These are phyloP conservation scores for Lamprologus lemairii DNA, from an alignment of 2,113 vertebrate genomes.

Conservation along the genomic window DNA sequence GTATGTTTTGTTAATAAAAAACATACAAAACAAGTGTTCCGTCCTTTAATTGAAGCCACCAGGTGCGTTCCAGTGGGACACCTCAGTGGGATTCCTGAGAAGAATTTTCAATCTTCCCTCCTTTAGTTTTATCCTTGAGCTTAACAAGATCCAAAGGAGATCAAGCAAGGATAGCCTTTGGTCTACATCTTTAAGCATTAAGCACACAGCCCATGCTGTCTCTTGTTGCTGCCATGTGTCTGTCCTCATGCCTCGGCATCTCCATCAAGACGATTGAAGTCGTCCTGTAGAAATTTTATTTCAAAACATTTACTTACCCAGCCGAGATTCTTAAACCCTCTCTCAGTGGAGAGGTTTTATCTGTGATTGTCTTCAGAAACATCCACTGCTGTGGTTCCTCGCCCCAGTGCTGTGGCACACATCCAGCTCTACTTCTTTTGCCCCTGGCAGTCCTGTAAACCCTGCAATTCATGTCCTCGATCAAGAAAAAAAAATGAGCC, in stretches of 20 bases:
- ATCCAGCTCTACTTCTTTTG: conserved; percentile 4
- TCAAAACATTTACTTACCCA: not conserved
- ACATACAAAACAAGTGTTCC: not conserved
- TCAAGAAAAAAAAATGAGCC: not conserved
- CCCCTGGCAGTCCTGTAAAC: conserved; percentile 29
- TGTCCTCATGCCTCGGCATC: not conserved
- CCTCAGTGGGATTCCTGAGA: not conserved
- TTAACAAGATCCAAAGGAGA: conserved; percentile 40
- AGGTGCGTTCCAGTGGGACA: conserved; percentile 14
- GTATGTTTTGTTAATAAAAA: not conserved
- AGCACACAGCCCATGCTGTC: conserved; percentile 17
- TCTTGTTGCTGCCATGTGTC: conserved; percentile 4
- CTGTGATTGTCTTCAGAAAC: conserved; percentile 22
- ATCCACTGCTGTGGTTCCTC: conserved; percentile 4
- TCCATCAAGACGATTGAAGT: not conserved
- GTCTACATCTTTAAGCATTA: conserved; percentile 38
- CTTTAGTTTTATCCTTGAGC: conserved; percentile 27
- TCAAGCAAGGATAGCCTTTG: conserved; percentile 31
- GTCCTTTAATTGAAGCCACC: not conserved
- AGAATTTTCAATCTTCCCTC: conserved; percentile 30
- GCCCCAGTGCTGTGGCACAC: not conserved
- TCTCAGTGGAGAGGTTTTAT: conserved; percentile 6
- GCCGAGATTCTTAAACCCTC: not conserved
- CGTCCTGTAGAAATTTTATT: not conserved
- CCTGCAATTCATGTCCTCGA: not conserved